Evolutionary conservation across 2,113 vertebrate species (phyloP).

Genomic region (Hippocampus mohnikei): DNA sequence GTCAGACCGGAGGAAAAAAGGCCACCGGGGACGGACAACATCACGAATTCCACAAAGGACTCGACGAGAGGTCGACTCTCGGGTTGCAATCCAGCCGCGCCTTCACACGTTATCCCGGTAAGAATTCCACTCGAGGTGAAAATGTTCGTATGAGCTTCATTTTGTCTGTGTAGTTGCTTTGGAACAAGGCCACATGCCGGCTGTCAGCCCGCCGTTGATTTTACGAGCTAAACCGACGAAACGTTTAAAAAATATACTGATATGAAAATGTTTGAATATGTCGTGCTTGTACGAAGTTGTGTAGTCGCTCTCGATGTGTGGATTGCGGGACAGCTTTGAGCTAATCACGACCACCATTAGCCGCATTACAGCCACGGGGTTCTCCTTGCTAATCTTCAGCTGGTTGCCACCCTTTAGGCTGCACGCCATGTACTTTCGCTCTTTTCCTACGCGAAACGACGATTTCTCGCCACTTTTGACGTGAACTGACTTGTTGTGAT

Average conservation of each 20-base stretch:
- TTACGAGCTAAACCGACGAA: not conserved
- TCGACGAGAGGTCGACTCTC: slow-evolving; percentile 29
- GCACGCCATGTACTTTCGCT: slow-evolving; percentile 1
- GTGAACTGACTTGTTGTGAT: too few species aligned
- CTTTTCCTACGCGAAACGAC: not conserved
- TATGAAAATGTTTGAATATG: not conserved
- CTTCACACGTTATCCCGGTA: slow-evolving; percentile 57
- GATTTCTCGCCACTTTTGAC: not conserved
- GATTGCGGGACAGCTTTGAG: not conserved
- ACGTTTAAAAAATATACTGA: not conserved
- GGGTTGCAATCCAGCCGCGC: slow-evolving; percentile 28
- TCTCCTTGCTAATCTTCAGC: slow-evolving; percentile 2
- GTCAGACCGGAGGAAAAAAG: slow-evolving; percentile 55
- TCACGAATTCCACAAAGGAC: slow-evolving; percentile 22
- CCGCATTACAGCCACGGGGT: slow-evolving; percentile 2
- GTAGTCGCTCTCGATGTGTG: not conserved
- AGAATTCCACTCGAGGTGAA: slow-evolving; percentile 26
- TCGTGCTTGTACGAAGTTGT: not conserved
- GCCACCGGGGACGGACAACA: slow-evolving; percentile 11
- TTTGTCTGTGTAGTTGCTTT: slow-evolving; percentile 38
- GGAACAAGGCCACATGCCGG: slow-evolving; percentile 43
- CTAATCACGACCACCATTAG: slow-evolving; percentile 2
- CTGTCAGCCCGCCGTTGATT: slow-evolving; percentile 23
- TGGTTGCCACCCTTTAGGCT: slow-evolving; percentile 5
- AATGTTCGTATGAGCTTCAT: slow-evolving; percentile 24